phyloP scores from a whole-genome alignment of 2,797 vertebrate species.

The Parauchenoglanis ngamensis region DNA sequence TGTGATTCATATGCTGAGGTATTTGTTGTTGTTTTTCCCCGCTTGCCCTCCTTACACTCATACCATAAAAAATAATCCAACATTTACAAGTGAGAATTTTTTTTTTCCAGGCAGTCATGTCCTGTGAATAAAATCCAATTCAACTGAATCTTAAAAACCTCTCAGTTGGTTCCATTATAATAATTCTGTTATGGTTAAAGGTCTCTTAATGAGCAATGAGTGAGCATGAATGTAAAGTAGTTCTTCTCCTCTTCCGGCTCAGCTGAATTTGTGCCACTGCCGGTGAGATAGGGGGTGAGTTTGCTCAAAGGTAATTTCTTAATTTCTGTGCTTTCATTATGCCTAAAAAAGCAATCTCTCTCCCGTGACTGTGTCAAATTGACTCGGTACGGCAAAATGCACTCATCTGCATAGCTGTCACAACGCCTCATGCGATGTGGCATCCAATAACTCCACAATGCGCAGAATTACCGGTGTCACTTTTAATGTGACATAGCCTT shows the following conservation, averaged over 20 bases:
- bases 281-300: slow-evolving; percentile 50
- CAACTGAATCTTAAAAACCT: slow-evolving; percentile 45
- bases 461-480: slow-evolving; percentile 70
- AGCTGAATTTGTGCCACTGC: slow-evolving; percentile 51
- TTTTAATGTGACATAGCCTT: slow-evolving; percentile 72
- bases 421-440: slow-evolving; percentile 64
- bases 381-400: slow-evolving; percentile 67
- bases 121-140: slow-evolving; percentile 14
- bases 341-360: slow-evolving; percentile 67
- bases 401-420: slow-evolving; percentile 70
- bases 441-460: slow-evolving; percentile 69
- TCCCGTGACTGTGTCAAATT: slow-evolving; percentile 69
- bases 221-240: slow-evolving; percentile 54
- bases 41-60: neutral
- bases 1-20: slow-evolving; percentile 3
- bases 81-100: slow-evolving; percentile 18
- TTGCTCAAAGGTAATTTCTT: slow-evolving; percentile 68
- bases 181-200: slow-evolving; percentile 57
- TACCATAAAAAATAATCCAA: neutral
- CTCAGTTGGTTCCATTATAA: slow-evolving; percentile 52
- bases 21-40: neutral
- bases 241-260: slow-evolving; percentile 50
- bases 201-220: slow-evolving; percentile 54
- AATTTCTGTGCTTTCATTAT: slow-evolving; percentile 69
- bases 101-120: neutral